A percentile compares a stretch with the other conserved stretches of the same genome.
These are phyloP conservation scores for Anolis sagrei DNA, from an alignment of 2,113 vertebrate species.

Conservation along the genomic window DNA sequence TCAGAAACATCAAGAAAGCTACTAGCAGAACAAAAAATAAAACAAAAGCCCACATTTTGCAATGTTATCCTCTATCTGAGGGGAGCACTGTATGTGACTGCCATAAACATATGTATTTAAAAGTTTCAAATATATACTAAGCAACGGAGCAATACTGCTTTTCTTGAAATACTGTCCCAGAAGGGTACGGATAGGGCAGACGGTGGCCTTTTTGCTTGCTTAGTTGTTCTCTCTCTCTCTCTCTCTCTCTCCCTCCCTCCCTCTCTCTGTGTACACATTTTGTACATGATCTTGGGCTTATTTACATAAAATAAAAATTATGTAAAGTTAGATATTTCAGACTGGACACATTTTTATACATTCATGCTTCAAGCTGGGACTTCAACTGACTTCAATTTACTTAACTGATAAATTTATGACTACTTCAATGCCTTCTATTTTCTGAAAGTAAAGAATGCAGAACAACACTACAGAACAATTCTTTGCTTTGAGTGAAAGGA, in stretches of 20 bases:
- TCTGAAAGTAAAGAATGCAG: neutral
- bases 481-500: neutral
- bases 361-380: neutral
- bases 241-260: too few relatives aligned
- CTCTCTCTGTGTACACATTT: too few relatives aligned
- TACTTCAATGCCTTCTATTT: neutral
- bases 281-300: neutral
- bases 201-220: neutral
- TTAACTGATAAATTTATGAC: neutral
- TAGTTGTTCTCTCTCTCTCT: too few relatives aligned
- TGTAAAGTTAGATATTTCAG: neutral
- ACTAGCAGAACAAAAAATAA: neutral
- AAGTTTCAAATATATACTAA: neutral
- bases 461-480: neutral
- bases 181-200: neutral
- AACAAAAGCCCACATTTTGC: neutral
- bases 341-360: neutral
- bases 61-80: neutral
- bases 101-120: neutral
- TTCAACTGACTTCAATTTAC: neutral
- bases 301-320: neutral
- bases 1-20: neutral
- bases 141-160: neutral
- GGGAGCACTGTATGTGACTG: neutral
- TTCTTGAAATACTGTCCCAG: neutral